Conservation (phyloP, 2,797 vertebrate species). For the Ibycter americanus region DNA sequence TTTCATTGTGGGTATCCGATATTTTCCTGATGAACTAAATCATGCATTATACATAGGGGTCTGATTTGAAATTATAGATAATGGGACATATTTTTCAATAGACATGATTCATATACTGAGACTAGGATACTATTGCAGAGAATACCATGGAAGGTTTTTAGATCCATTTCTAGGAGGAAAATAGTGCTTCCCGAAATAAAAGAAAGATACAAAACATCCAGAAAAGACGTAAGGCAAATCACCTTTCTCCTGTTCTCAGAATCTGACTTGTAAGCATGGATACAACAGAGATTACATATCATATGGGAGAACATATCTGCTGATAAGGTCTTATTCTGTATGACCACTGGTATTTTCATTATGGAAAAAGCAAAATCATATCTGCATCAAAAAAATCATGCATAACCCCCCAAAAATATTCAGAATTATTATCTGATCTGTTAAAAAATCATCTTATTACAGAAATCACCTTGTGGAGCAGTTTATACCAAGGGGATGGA, state of each 20-base stretch:
- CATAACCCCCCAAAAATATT: background rate
- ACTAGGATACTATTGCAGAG: background rate
- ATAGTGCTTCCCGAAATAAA: background rate
- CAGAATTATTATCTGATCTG: background rate
- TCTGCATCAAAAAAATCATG: background rate
- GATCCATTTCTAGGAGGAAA: background rate
- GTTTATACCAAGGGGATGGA: background rate
- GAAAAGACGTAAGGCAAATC: background rate
- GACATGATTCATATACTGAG: background rate
- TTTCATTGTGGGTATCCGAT: background rate
- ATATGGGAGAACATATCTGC: background rate
- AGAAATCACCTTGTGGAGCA: background rate
- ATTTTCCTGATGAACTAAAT: background rate
- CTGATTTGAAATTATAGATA: background rate
- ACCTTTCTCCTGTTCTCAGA: background rate
- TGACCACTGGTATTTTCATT: background rate
- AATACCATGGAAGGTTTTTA: background rate
- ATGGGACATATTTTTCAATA: background rate
- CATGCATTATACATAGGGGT: background rate
- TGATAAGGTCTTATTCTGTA: background rate
- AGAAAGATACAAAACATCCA: background rate
- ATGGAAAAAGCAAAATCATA: background rate
- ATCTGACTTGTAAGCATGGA: background rate
- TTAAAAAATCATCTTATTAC: background rate
- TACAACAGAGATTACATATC: background rate